Evolutionary conservation across 2,888 invertebrate genomes (phyloP), one percentile per base, ranked within the genome.

Genomic region (Alitta virens): DNA sequence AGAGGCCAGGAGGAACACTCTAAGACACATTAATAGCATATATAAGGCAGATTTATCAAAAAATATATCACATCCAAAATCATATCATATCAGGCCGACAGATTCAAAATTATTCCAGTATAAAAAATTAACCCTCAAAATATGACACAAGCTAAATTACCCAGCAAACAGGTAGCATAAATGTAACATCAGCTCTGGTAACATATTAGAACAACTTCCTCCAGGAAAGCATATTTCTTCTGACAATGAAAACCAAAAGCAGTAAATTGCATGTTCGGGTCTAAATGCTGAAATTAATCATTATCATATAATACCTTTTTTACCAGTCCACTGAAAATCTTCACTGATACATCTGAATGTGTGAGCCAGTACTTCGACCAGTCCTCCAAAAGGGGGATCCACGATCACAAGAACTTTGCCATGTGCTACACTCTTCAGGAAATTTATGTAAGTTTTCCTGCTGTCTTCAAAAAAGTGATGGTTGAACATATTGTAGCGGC

Each of bases 311-410:
- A n/a, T n/a, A 33, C 33, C 33, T 33, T 33, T 33, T 33, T 12
- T 12, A 12, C 33, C 33, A 7, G 12, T 7, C 12, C 12, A 7
- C 12, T 33, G 7, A 33, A 49, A 27, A 52, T 66, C 66, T 23
- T 43, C 26, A 40, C 49, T 62, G 23, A 84, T 75, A 61, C 71
- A 73, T 56, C 71, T 64, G 1, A 94, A 78, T 0, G 91, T 91
- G 58, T 88, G 85, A 0, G 88, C 86, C 12, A 95, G 83, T 0
- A 91, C 88, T 78, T 94, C 94, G 0, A 93, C 88, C 60, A 93
- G 85, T 0, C 92, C 94, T 0, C 94, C 95, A 82, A 95, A 96
- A 1, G 95, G 95, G 38, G 95, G 95, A 82, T 95, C 95, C 21
- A 77, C 73, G 24, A 80, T 67, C 43, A 79, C 65, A 49, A 72